Conservation (phyloP, 2,888 invertebrate species). For the Plebejus anna region DNA sequence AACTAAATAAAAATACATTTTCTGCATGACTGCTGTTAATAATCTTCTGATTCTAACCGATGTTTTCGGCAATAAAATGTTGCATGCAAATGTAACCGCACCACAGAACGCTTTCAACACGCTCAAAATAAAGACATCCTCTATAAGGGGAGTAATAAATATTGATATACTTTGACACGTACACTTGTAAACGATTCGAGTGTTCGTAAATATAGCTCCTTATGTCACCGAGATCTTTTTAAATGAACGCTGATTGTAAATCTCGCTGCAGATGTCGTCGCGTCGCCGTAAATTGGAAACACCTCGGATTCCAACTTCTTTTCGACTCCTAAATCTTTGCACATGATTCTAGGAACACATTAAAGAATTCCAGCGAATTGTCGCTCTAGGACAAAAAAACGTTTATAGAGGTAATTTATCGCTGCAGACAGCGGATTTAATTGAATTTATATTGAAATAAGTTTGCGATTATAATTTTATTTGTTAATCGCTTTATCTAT, state of each 20-base stretch:
- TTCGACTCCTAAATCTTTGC: constrained; percentile 29
- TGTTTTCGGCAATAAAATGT: background rate
- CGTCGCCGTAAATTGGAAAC: constrained; percentile 64
- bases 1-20: background rate
- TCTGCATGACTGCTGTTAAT: background rate
- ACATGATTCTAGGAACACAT: constrained; percentile 28
- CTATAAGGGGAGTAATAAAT: constrained; percentile 36
- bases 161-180: constrained; percentile 37
- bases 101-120: background rate
- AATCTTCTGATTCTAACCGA: background rate
- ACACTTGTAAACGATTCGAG: constrained; percentile 46
- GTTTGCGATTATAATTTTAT: constrained; percentile 17
- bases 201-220: constrained; percentile 57
- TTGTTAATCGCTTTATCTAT: constrained; percentile 10
- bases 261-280: constrained; percentile 55
- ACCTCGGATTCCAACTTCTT: constrained; percentile 50
- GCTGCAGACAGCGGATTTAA: constrained; percentile 10
- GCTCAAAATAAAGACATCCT: constrained; percentile 23
- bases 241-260: constrained; percentile 71
- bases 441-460: constrained; percentile 20
- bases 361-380: constrained; percentile 15
- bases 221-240: constrained; percentile 65
- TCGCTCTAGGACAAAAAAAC: constrained; percentile 19
- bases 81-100: background rate
- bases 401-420: constrained; percentile 19